These are phyloP conservation scores for Acanthochromis polyacanthus DNA, from an alignment of 2,113 vertebrate genomes.

Conservation along the genomic window DNA sequence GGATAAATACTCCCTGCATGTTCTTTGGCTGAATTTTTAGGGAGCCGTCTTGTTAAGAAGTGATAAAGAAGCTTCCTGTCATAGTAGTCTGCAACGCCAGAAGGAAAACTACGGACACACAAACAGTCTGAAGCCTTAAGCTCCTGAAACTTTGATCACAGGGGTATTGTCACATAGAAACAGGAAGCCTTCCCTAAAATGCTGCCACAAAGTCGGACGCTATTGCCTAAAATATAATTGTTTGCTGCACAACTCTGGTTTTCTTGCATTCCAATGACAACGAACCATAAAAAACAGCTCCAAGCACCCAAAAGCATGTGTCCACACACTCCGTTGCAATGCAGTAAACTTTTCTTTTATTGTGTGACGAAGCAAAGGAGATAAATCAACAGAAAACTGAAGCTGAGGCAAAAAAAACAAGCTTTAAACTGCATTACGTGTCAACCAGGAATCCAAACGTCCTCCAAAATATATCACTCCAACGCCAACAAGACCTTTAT, in stretches of 20 bases:
- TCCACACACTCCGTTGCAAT: neutral
- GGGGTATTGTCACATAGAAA: neutral
- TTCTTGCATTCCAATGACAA: neutral
- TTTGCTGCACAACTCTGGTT: neutral
- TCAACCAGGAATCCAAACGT: neutral
- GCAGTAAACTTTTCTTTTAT: neutral
- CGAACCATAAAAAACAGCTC: neutral
- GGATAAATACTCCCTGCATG: conserved; percentile 4
- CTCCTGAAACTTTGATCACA: neutral
- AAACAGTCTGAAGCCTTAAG: neutral
- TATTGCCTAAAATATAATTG: neutral
- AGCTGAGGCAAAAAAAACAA: too few species aligned
- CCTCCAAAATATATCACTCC: neutral
- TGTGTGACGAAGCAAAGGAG: too few species aligned
- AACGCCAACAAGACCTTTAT: neutral
- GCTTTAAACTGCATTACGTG: too few species aligned
- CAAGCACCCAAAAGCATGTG: neutral
- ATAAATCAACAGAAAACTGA: too few species aligned
- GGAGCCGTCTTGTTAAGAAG: neutral
- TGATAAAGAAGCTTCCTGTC: neutral
- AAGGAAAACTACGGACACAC: neutral
- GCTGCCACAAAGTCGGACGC: neutral
- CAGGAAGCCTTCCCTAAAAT: neutral
- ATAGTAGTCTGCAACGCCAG: neutral
- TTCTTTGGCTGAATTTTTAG: neutral